Evolutionary conservation across 2,113 vertebrate species (phyloP), one percentile per base, ranked within the genome.

Genomic region (Megaceryle maxima): DNA sequence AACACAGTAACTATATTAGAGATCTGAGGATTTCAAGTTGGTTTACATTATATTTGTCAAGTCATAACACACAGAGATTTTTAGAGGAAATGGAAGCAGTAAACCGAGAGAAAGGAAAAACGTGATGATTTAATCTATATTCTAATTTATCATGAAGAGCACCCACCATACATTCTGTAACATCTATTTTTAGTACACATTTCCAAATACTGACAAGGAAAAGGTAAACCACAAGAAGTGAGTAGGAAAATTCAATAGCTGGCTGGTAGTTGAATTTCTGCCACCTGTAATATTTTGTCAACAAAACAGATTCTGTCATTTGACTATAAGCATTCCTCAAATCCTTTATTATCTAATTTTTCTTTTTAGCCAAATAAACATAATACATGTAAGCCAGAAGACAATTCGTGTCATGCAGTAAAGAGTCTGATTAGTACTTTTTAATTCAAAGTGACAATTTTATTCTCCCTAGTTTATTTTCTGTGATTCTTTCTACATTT

Each of bases 351-450:
- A 68, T 44, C 51, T 67, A 50, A 73, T 28, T 80, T 91, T 75
- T 91, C 46, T 46, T 96, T 78, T 44, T 76, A 91, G 82, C 37
- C 94, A 93, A 96, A 95, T 44, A 39, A 83, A 92, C 75, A 92
- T 50, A 93, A 60, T 89, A 93, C 31, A 87, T 6, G 67, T 63
- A 91, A 94, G 76, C 87, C 95, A 95, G 90, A 96, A 81, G 80
- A 37, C 44, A 66, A 72, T 44, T 75, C 91, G 69, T 37, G 10
- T 72, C 43, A 20, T 9, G 57, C 53, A 75, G 57, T 57, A 81
- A 91, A 69, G 77, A 39, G 69, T 28, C 53, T 72, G 76, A 91
- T 57, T 39, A 91, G 44, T 37, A 7, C 76, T 53, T 83, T 94
- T 75, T 87, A 77, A 41, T 82, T 91, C 78, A 75, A 64, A 92